These are phyloP conservation scores for Anguilla megastoma DNA, from an alignment of 2,797 vertebrate species.

Conservation along the genomic window DNA sequence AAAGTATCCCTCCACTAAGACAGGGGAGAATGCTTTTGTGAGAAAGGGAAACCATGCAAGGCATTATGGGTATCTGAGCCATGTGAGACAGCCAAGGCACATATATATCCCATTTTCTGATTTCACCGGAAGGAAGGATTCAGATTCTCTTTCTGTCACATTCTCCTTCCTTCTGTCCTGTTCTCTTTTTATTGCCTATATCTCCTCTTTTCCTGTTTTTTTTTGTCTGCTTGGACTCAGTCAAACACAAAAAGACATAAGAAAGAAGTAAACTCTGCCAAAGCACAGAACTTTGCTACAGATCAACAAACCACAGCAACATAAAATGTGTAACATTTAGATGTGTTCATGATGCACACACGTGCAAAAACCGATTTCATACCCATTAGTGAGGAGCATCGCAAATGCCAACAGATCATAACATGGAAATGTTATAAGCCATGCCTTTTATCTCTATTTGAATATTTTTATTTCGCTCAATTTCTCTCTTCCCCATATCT, in stretches of 20 bases:
- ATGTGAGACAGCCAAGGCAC: slow-evolving; percentile 73
- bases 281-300: background rate
- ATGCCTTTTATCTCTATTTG: background rate
- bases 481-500: background rate
- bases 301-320: too few species aligned
- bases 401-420: background rate
- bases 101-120: slow-evolving; percentile 75
- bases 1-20: background rate
- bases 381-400: background rate
- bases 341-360: too few species aligned
- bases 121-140: slow-evolving; percentile 74
- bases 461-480: background rate
- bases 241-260: background rate
- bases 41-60: background rate
- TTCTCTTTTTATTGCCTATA: background rate
- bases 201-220: background rate
- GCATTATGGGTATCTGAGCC: slow-evolving; percentile 54
- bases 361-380: too few species aligned
- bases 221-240: background rate
- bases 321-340: too few species aligned
- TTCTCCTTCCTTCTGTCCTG: background rate
- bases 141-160: slow-evolving; percentile 57
- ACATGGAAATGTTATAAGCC: background rate
- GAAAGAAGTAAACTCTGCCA: background rate
- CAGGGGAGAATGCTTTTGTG: background rate